Evolutionary conservation across 2,797 vertebrate genomes (phyloP).

Genomic region (Myiotriccus ornatus): DNA sequence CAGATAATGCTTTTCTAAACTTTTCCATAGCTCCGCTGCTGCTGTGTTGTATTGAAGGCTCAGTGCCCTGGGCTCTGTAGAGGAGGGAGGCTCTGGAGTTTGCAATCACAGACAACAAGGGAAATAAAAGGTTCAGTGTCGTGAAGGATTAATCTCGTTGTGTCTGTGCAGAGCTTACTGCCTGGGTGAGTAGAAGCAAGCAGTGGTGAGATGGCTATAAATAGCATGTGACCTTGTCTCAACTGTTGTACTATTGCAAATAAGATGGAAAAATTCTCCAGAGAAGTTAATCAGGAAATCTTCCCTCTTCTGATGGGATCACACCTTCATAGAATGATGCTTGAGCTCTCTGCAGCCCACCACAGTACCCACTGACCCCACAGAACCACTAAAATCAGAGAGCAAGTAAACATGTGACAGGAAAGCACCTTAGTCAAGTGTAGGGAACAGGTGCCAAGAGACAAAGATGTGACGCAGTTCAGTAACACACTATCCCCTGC

Average conservation of each 20-base stretch:
- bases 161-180: conserved; percentile 20
- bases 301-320: not conserved
- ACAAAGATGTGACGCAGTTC: not conserved
- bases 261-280: not conserved
- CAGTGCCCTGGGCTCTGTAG: not conserved
- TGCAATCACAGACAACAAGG: conserved; percentile 12
- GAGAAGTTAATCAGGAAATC: not conserved
- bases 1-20: not conserved
- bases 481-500: not conserved
- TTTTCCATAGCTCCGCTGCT: not conserved
- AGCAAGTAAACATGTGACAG: not conserved
- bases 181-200: not conserved
- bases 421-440: not conserved
- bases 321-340: not conserved
- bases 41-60: conserved; percentile 10
- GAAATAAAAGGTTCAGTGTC: conserved; percentile 48
- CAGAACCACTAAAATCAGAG: not conserved
- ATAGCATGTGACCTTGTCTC: not conserved
- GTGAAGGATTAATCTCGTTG: not conserved
- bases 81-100: not conserved
- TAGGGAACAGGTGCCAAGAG: not conserved
- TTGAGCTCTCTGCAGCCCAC: not conserved
- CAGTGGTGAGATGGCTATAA: conserved; percentile 7
- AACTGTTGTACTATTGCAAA: conserved; percentile 15
- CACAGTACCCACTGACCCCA: rapidly evolving